A percentile compares a stretch with the other conserved stretches of the same genome.
phyloP scores from a whole-genome alignment of 1,140 invertebrate genomes.

The Matsumurasca onukii region DNA sequence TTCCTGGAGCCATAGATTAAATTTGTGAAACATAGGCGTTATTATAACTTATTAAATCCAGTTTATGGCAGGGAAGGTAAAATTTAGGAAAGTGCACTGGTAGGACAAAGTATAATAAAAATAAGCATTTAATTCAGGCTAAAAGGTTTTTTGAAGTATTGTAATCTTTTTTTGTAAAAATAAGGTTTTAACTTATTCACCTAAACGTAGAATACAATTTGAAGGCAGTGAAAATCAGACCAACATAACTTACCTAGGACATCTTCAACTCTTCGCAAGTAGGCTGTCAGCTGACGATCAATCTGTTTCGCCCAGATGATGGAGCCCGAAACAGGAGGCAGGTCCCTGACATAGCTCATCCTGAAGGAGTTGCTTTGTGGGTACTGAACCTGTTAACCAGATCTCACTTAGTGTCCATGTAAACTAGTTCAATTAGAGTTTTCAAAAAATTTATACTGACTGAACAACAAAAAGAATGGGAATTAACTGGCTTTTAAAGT shows the following conservation, averaged over 20 bases:
- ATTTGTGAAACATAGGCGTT: no score
- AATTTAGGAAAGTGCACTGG: no score
- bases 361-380: slow-evolving; percentile 80
- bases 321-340: slow-evolving; percentile 94
- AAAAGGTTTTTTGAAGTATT: not conserved
- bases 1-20: slow-evolving; percentile 56
- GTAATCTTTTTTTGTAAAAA: not conserved
- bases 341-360: slow-evolving; percentile 87
- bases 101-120: no score
- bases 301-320: slow-evolving; percentile 99
- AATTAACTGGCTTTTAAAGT: no score
- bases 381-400: slow-evolving; percentile 42
- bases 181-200: not conserved
- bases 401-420: not conserved
- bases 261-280: slow-evolving; percentile 95
- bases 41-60: no score
- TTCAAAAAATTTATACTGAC: no score
- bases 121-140: no score
- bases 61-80: no score
- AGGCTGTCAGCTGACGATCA: slow-evolving; percentile 96
- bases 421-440: slow-evolving; percentile 2
- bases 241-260: slow-evolving; percentile 85
- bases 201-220: not conserved
- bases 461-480: no score
- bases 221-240: not conserved